Evolutionary conservation across 2,113 vertebrate genomes (phyloP).

Genomic region (Hippolais icterina): DNA sequence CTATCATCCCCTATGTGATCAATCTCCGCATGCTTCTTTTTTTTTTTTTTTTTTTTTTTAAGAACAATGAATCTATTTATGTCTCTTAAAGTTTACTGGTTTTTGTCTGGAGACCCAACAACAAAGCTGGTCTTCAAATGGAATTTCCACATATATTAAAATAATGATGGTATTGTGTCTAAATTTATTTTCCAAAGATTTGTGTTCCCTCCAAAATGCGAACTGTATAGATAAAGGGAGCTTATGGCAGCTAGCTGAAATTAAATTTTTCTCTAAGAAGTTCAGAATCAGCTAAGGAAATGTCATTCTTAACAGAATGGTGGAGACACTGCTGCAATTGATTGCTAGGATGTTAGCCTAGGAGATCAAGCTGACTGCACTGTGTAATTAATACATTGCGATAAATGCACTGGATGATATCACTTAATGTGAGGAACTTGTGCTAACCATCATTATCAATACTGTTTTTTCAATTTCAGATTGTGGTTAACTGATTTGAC

Average conservation of each 20-base stretch:
- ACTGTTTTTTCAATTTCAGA: slow-evolving; percentile 11
- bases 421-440: neutral
- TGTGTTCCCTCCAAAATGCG: neutral
- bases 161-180: neutral
- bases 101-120: neutral
- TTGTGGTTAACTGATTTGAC: slow-evolving; percentile 26
- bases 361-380: neutral
- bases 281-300: neutral
- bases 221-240: neutral
- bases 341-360: neutral
- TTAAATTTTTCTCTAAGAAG: neutral
- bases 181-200: neutral
- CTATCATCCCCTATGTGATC: neutral
- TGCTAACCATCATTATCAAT: neutral
- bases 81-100: neutral
- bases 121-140: neutral
- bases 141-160: neutral
- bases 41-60: neutral
- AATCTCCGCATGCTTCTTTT: accelerated
- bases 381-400: neutral
- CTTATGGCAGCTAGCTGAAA: neutral
- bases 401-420: neutral
- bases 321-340: neutral
- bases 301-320: neutral
- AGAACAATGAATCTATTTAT: neutral